Base-by-base conservation (phyloP, 2,113 vertebrate genomes). In the Macquaria australasica region DNA sequence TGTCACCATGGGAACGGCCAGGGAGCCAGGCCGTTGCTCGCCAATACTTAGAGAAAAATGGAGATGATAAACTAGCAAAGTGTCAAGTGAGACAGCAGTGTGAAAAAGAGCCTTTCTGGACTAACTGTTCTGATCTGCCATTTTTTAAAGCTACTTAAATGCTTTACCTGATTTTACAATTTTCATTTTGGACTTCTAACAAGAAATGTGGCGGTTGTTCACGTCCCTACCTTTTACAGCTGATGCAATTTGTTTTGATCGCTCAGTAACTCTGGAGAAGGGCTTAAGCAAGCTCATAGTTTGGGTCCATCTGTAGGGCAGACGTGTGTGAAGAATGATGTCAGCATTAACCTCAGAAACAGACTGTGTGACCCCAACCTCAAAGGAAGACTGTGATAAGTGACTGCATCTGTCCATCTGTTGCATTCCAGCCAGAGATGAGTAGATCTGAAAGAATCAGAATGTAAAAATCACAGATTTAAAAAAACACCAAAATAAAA, bases 1-100 rank as follows among this genome's bases (percentile, higher is more conserved):
- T 76, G 94, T 96, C 95, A 85, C 95, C 95, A 96, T 96, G 94
- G 96, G 94, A 96, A 96, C 96, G 28, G 79, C 80, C 84, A 86
- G 72, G 87, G 87, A 95, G 90, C 91, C 86, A 85, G 88, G 86
- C 88, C 90, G 75, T 91, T 77, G 82, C 91, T 93, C 79, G 85
- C 92, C 87, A 87, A 63, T 84, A 82, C 73, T 82, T 89, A 25
- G 59, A 91, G 76, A 85, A 74, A 88, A 90, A 90, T 90, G 80
- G 88, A 85, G 92, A 95, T 88, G 93, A 95, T 95, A 95, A 96
- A 95, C 92, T 91, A 92, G 77, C 87, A 87, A 94, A 93, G 92
- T 95, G 95, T 93, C 92, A 94, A 93, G 81, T 89, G 86, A 83
- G 85, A 93, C 88, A 89, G 77, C 56, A 60, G 77, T 80, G 80